Base-by-base conservation (phyloP, 2,797 vertebrate species). In the Lithobates sylvaticus region DNA sequence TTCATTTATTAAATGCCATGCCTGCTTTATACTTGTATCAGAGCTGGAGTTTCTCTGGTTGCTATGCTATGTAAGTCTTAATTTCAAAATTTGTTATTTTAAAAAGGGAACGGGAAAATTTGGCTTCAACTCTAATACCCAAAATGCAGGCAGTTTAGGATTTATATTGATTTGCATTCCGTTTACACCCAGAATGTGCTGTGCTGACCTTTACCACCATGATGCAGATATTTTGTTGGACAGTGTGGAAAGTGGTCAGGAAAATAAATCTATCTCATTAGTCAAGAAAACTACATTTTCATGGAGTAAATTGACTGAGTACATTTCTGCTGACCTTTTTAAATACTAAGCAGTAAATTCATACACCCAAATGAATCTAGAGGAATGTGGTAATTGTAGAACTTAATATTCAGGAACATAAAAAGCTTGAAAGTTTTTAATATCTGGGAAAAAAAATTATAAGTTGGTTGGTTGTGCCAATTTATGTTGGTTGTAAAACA, bases 251-350 rank as follows among this genome's bases (percentile, higher is more conserved):
- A 34, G 58, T 78, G 64, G 76, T 39, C 21, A 6, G 65, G 58
- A 34, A 64, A 64, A 65, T 39, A 9, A 65, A 65, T 65, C 16
- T 10, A n/a, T 67, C 64, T 42, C 39, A 23, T 21, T 68, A 79
- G n/a, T 10, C 3, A 44, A 10, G 10, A 65, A 68, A 68, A 68
- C 15, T 44, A 68, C 3, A 39, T 77, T 77, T 64, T 65, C 26
- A 36, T 65, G 0, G n/a, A 21, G 58, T 10, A 65, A 39, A 78
- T 78, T 78, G 76, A 13, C 23, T 39, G 34, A 23, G 32, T 65
- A 64, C 8, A 61, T 39, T 78, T 26, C 64, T 26, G 61, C 39
- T 78, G 64, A 79, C 77, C 77, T 79, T 68, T 29, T 68, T 23
- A n/a, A 3, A 21, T 9, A 12, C 7, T 18, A 42, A 72, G 9